phyloP scores from a whole-genome alignment of 2,888 invertebrate species.

The Tanypteryx hageni region DNA sequence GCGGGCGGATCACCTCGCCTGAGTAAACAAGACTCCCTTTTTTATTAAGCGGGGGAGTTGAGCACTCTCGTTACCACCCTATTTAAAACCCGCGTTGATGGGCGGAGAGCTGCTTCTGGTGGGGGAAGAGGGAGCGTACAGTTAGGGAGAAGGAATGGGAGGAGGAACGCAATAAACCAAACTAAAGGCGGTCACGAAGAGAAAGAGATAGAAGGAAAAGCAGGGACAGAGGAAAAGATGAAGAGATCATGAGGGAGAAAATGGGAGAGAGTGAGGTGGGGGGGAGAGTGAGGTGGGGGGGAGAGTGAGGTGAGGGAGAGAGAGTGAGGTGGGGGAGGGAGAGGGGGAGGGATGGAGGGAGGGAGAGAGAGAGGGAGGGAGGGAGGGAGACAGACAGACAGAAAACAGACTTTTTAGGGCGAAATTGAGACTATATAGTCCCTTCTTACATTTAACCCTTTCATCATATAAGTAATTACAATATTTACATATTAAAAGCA shows the following conservation, averaged over 20 bases:
- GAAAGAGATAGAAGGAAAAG: not conserved
- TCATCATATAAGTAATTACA: too few relatives aligned
- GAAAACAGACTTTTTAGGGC: too few relatives aligned
- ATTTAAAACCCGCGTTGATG: too few relatives aligned
- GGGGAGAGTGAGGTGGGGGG: not conserved
- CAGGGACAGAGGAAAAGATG: not conserved
- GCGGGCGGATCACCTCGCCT: not conserved
- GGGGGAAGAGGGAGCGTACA: not conserved
- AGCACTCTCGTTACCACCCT: not conserved
- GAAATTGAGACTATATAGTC: too few relatives aligned
- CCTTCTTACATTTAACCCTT: too few relatives aligned
- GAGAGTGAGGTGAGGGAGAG: not conserved
- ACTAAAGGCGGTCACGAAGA: conserved; percentile 50
- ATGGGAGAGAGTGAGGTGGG: conserved; percentile 33
- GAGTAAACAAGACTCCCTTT: conserved; percentile 5
- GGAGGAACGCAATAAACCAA: not conserved
- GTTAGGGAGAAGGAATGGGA: not conserved
- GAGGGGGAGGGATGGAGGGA: not conserved
- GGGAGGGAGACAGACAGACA: too few relatives aligned
- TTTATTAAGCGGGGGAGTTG: not conserved
- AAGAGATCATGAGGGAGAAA: not conserved
- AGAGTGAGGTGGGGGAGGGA: not conserved
- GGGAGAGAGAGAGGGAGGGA: not conserved
- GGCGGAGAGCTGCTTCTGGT: not conserved
- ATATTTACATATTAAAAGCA: too few relatives aligned